A percentile compares a stretch with the other conserved stretches of the same genome.
These are phyloP conservation scores for Temnothorax rugatulus DNA, from an alignment of 2,888 invertebrate species.

Conservation along the genomic window DNA sequence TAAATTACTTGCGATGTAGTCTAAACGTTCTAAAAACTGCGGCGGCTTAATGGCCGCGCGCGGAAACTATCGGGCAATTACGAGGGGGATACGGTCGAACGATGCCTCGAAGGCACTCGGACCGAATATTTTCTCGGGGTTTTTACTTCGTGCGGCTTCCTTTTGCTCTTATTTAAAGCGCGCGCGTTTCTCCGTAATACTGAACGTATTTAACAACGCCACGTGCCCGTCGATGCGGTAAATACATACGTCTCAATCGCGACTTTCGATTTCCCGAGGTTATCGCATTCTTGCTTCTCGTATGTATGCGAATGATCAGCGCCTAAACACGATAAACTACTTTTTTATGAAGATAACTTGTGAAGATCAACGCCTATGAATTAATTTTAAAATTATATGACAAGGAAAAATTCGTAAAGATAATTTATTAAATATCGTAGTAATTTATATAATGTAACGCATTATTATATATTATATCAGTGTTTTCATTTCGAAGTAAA, in stretches of 20 bases:
- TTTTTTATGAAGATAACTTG: background rate
- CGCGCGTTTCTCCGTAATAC: background rate
- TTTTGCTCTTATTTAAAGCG: slow-evolving; percentile 7
- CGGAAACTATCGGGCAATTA: slow-evolving; percentile 29
- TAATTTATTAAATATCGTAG: background rate
- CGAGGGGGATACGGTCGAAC: slow-evolving; percentile 22
- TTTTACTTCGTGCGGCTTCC: slow-evolving; percentile 10
- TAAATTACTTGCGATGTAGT: slow-evolving; percentile 29
- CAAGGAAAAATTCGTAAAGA: background rate
- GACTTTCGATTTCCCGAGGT: slow-evolving; percentile 22
- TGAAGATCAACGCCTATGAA: slow-evolving; percentile 6
- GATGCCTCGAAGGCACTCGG: slow-evolving; percentile 42
- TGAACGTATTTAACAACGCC: slow-evolving; percentile 67
- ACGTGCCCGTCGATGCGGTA: slow-evolving; percentile 56
- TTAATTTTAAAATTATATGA: background rate
- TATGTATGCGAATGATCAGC: background rate
- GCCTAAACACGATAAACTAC: background rate
- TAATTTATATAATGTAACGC: background rate
- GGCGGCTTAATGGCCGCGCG: slow-evolving; percentile 18
- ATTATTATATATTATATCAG: too few relatives aligned
- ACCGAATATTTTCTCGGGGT: slow-evolving; percentile 45
- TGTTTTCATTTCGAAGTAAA: background rate
- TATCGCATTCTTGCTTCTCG: slow-evolving; percentile 18
- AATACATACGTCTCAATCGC: slow-evolving; percentile 19
- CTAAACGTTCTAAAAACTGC: slow-evolving; percentile 36